A percentile compares a stretch with the other conserved stretches of the same genome.
These are phyloP conservation scores for Mellivora capensis DNA, from an alignment of 2,113 vertebrate species.

Conservation along the genomic window DNA sequence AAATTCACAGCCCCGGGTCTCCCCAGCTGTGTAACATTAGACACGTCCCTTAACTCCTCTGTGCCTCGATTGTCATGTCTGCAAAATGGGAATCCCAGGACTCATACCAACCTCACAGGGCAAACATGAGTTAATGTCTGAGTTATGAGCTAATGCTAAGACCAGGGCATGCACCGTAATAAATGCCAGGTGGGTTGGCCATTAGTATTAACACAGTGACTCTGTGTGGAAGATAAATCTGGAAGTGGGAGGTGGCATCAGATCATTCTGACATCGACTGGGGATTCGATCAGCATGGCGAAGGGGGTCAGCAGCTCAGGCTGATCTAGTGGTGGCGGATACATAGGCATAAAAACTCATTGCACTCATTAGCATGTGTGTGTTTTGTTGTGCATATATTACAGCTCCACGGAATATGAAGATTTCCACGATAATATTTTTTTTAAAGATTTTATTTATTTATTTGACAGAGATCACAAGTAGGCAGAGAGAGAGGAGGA, in stretches of 20 bases:
- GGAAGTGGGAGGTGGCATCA: too few species aligned
- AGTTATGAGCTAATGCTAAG: background rate
- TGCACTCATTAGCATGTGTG: background rate
- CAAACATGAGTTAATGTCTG: background rate
- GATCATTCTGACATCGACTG: background rate
- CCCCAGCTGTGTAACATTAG: background rate
- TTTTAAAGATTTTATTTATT: background rate
- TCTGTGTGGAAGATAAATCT: background rate
- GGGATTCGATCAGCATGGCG: background rate
- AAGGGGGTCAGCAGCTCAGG: background rate
- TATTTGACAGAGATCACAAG: too few species aligned
- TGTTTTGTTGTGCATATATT: background rate
- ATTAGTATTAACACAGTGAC: background rate
- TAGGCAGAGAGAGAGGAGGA: too few species aligned
- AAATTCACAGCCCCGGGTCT: too few species aligned
- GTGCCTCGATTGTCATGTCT: background rate
- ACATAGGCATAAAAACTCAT: background rate
- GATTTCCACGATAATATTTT: background rate
- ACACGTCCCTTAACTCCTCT: background rate
- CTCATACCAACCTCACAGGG: fast-evolving
- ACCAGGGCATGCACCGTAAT: fast-evolving
- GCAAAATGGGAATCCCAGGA: background rate
- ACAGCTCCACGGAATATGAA: background rate
- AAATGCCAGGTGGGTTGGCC: background rate
- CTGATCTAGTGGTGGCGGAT: fast-evolving